Evolutionary conservation across 2,113 vertebrate species (phyloP), one percentile per base, ranked within the genome.

Genomic region (Pedionomus torquatus): DNA sequence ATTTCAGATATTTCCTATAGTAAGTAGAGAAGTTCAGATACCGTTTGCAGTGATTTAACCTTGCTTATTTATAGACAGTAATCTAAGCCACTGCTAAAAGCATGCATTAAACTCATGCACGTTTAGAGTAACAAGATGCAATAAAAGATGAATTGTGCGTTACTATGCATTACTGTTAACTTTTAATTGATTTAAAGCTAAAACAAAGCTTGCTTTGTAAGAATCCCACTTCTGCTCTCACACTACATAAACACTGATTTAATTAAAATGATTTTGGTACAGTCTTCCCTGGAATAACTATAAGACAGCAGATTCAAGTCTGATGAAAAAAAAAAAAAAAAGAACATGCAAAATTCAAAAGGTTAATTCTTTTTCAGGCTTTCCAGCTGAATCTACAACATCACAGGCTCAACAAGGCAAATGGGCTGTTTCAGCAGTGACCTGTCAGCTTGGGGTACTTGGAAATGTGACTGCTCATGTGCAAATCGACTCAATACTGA

Each of bases 161-260:
- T 51, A 33, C 46, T 44, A 66, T 18, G 39, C 51, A 63, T 41
- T 77, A 75, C 68, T 88, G 48, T 52, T 93, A 84, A 79, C 66
- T 89, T 83, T 69, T 28, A 84, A 60, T 51, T 14, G 26, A 81
- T 75, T 83, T 81, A 71, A 83, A 64, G 52, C 23, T 66, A 48
- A 90, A 92, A 64, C 60, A 95, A 91, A 69, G 48, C 7, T 75
- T 65, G 71, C 37, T 92, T 83, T 93, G 60, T 75, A 92, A 89
- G 86, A 79, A 86, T 57, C 6, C 35, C 41, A n/a, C 6, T 84
- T 87, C 63, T 85, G 44, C n/a, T 51, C 72, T 93, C 68, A 55
- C 17, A 68, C 28, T 57, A 49, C 39, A 21, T 88, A 39, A 20
- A 77, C 75, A 52, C 15, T 30, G 54, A 46, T 33, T 18, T 37